Base-by-base conservation (phyloP, 2,113 vertebrate genomes). In the Euleptes europaea region DNA sequence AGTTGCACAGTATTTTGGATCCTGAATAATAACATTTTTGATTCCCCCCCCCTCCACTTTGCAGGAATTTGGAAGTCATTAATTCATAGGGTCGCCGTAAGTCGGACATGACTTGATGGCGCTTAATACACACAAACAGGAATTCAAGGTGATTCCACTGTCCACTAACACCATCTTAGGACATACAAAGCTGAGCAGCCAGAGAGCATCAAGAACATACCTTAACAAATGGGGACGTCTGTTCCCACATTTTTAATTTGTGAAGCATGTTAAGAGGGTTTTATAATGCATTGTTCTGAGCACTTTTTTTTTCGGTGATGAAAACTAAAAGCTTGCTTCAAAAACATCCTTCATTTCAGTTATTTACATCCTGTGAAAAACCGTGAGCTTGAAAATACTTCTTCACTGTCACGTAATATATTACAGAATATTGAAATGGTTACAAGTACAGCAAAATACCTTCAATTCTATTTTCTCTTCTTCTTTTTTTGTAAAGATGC, bases 341-440 rank as follows among this genome's bases (percentile, higher is more conserved):
- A 89, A 95, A 94, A 90, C 76, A 84, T 89, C 92, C 44, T 93
- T 96, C 33, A 90, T 94, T 92, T 92, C 91, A 96, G 95, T 94
- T 98, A 97, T 97, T 95, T 97, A 98, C 96, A 98, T 93, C 94
- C 95, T 97, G 88, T 31, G 96, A 97, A 97, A 97, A 98, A 97
- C 19, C 90, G 92, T 89, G 95, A 97, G 93, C 95, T 93, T 96
- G 96, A 98, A 98, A 97, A 96, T 96, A 96, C 92, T 96, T 94
- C 95, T 95, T 80, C 95, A 97, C 96, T 96, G 96, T 97, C 96
- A 97, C 95, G 96, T 80, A 79, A 74, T 97, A 97, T 97, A 96
- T 97, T 97, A 97, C 97, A 97, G 96, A 96, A 96, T 97, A 96
- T 96, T 95, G 94, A 95, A 97, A 94, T 84, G 89, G 94, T 97